These are phyloP conservation scores for Oxyruncus cristatus DNA, from an alignment of 2,113 vertebrate genomes.

Conservation along the genomic window DNA sequence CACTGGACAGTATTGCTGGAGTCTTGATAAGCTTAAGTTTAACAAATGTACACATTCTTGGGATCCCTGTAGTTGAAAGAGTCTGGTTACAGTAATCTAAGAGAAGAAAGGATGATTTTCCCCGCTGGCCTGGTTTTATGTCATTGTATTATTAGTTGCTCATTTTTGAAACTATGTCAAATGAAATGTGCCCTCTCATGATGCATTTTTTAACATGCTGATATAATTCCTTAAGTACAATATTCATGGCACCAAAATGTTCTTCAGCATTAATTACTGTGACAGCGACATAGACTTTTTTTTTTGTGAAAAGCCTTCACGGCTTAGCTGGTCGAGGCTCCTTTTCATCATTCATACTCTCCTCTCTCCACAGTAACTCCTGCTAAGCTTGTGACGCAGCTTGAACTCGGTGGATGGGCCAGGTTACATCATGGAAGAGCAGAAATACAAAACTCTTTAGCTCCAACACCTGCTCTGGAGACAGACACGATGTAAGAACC, in stretches of 20 bases:
- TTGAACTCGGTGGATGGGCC: constrained; percentile 15
- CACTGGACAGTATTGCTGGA: neutral
- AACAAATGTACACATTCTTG: neutral
- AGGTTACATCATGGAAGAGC: constrained; percentile 46
- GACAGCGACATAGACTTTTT: constrained; percentile 1
- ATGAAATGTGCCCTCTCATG: constrained; percentile 41
- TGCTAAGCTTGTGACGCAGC: constrained; percentile 13
- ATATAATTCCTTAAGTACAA: constrained; percentile 56
- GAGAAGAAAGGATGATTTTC: constrained; percentile 23
- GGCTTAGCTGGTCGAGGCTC: constrained; percentile 26
- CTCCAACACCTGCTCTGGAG: neutral
- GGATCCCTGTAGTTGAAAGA: neutral
- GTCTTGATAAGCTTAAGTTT: constrained; percentile 1
- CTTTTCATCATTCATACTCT: constrained; percentile 39
- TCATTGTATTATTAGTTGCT: constrained; percentile 34
- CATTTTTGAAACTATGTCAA: constrained; percentile 24
- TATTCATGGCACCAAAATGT: constrained; percentile 54
- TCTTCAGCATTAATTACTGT: constrained; percentile 57
- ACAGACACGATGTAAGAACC: constrained; percentile 23
- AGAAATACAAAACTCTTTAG: neutral
- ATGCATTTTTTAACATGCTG: constrained; percentile 57
- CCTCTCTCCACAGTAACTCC: neutral
- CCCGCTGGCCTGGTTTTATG: neutral
- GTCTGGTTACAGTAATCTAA: neutral
- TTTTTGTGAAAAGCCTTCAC: constrained; percentile 11